Percentiles rank a stretch among this genome's conserved stretches.
phyloP scores from a whole-genome alignment of 2,113 vertebrate species.

The mouse (Mus musculus) region GRCm39 chr13:80569501-80570000 shows the following conservation, averaged over 20 bases:
- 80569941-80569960: background rate
- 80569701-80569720: background rate
- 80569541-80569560: background rate
- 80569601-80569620: background rate
- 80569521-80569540: background rate
- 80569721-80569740: background rate
- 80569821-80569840: background rate
- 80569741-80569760: background rate
- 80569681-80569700: background rate
- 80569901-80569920: background rate
- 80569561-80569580: background rate
- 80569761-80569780: background rate
- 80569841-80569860: background rate
- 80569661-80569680: background rate
- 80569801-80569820: background rate
- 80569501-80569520: background rate
- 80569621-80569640: background rate
- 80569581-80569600: background rate
- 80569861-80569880: background rate
- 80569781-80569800: background rate
- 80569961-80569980: background rate
- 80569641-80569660: background rate
- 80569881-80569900: background rate
- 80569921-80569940: background rate
- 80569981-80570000: conserved; percentile 1